These are phyloP conservation scores for Perdita meconis DNA, from an alignment of 2,888 invertebrate species.

Conservation along the genomic window DNA sequence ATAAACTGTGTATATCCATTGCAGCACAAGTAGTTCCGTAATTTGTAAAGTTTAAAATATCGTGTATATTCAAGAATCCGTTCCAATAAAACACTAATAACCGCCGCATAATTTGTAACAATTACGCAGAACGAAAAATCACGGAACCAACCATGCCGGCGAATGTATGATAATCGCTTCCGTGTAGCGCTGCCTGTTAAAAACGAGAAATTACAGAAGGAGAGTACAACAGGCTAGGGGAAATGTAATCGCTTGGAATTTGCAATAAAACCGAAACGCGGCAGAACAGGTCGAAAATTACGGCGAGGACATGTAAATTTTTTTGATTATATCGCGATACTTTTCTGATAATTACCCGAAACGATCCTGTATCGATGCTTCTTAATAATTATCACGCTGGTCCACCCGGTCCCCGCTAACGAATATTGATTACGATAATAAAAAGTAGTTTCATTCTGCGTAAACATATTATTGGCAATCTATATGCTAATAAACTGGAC, in stretches of 20 bases:
- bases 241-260: neutral
- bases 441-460: slow-evolving; percentile 15
- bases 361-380: slow-evolving; percentile 17
- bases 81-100: neutral
- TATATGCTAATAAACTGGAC: slow-evolving; percentile 46
- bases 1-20: too few relatives aligned
- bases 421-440: slow-evolving; percentile 20
- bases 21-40: neutral
- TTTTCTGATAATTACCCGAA: slow-evolving; percentile 21
- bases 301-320: slow-evolving; percentile 15
- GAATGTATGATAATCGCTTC: slow-evolving; percentile 27
- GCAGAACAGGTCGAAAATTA: slow-evolving; percentile 11
- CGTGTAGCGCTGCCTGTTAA: slow-evolving; percentile 5
- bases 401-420: neutral
- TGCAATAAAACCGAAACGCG: slow-evolving; percentile 3
- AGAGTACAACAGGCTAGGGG: slow-evolving; percentile 14
- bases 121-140: neutral
- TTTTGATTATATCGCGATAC: slow-evolving; percentile 17
- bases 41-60: too few relatives aligned
- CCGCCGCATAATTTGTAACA: slow-evolving; percentile 5
- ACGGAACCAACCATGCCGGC: neutral
- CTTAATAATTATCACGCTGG: slow-evolving; percentile 23
- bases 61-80: neutral
- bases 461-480: slow-evolving; percentile 33
- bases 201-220: slow-evolving; percentile 15